Evolutionary conservation across 2,888 invertebrate species (phyloP), one percentile per base, ranked within the genome.

Genomic region (Resseliella maxima): DNA sequence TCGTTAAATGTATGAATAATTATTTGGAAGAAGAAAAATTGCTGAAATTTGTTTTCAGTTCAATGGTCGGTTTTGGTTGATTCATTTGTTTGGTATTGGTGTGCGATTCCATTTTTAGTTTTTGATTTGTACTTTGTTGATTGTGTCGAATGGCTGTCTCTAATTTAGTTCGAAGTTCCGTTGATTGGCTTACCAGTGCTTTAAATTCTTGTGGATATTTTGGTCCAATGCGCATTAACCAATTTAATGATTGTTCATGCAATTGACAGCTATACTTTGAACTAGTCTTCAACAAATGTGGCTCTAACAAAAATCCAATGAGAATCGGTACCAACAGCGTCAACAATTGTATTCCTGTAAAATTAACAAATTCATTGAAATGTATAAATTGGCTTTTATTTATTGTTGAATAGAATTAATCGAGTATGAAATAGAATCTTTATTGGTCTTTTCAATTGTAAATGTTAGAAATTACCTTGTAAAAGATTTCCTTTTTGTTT

Each of bases 191-290:
- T 96, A 99, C 97, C 89, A 99, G 93, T 21, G 94, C 93, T 89
- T 97, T 97, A 91, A 99, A 98, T 90, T 98, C 97, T 93, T 96
- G 95, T 31, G 98, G 97, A 92, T 98, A 96, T 90, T 95, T 95
- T 0, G 98, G 97, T 0, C 98, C 99, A 88, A 98, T 95, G 89
- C 95, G 95, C 90, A 97, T 97, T 27, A 99, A 93, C 94, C 96
- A 96, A 88, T 96, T 95, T 88, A 99, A 93, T 87, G 97, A 96
- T 89, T 96, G 95, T 88, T 98, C 97, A 90, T 99, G 98, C 72
- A 98, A 92, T 86, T 93, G 93, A 59, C 94, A 92, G 64, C 93
- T 93, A 90, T 94, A 94, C 88, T 94, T 93, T 87, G 93, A 93
- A 46, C 93, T 91, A 72, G 92, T 92, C 88, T 92, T 92, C 59